These are phyloP conservation scores for Ophion ventricosus DNA, from an alignment of 2,888 invertebrate species.

Conservation along the genomic window DNA sequence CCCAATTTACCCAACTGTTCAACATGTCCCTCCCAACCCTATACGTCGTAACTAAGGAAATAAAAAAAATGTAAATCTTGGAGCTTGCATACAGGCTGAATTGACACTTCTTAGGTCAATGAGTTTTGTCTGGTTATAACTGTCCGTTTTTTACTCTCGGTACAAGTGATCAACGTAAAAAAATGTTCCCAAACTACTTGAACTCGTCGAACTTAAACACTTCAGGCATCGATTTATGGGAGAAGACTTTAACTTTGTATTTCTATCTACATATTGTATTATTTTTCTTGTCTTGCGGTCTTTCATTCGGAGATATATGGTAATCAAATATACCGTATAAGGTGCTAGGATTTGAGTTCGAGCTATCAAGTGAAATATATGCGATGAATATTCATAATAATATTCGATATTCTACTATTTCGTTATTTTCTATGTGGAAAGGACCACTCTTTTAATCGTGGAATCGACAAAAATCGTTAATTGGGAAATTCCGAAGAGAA, in stretches of 20 bases:
- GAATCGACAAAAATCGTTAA: background rate
- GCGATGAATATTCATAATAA: background rate
- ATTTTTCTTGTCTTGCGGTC: background rate
- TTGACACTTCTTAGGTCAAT: background rate
- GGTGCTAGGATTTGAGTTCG: background rate
- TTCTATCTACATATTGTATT: background rate
- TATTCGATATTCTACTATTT: background rate
- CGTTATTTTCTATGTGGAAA: background rate
- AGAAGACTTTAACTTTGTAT: background rate
- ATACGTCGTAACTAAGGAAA: background rate
- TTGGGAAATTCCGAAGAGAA: background rate
- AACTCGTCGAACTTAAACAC: background rate
- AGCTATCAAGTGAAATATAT: background rate
- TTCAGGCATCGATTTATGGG: background rate
- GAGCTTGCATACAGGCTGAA: background rate
- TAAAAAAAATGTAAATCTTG: background rate
- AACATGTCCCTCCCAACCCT: too few relatives aligned
- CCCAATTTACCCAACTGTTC: too few relatives aligned
- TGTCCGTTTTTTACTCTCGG: background rate
- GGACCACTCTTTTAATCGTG: background rate
- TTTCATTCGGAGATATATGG: background rate
- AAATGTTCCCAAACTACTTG: background rate
- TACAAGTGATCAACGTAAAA: background rate
- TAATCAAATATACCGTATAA: background rate
- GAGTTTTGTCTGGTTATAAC: background rate